These are phyloP conservation scores for Drosophila lacteicornis DNA, from an alignment of 1,140 invertebrate genomes.

Conservation along the genomic window DNA sequence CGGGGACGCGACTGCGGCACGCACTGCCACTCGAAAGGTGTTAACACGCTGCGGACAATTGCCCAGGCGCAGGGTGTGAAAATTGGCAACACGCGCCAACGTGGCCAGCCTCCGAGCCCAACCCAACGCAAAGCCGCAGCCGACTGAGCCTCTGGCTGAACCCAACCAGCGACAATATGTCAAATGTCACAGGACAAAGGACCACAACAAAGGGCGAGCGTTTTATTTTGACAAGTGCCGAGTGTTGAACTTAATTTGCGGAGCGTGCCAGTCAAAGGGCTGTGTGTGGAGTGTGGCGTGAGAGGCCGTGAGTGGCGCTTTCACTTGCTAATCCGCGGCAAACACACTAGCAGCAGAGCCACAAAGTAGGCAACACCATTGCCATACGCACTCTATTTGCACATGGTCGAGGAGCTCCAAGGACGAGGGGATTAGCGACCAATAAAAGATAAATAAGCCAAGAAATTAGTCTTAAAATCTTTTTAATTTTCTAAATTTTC, in stretches of 20 bases:
- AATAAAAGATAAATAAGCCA: slow-evolving; percentile 59
- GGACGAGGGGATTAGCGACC: slow-evolving; percentile 44
- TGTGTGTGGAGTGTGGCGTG: slow-evolving; percentile 4
- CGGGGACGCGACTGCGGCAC: slow-evolving; percentile 39
- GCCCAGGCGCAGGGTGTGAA: slow-evolving; percentile 78
- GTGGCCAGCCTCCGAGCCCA: slow-evolving; percentile 22
- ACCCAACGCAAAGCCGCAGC: slow-evolving; percentile 28
- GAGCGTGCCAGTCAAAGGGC: slow-evolving; percentile 66
- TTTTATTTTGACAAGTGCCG: slow-evolving; percentile 84
- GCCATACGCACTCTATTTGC: slow-evolving; percentile 56
- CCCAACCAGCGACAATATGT: slow-evolving; percentile 76
- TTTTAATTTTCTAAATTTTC: too few species aligned
- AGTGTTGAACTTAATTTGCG: slow-evolving; percentile 78
- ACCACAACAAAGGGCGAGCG: slow-evolving; percentile 38
- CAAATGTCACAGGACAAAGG: slow-evolving; percentile 79
- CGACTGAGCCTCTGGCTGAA: slow-evolving; percentile 15
- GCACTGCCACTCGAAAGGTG: slow-evolving; percentile 68
- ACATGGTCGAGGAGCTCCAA: slow-evolving; percentile 12
- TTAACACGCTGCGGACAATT: slow-evolving; percentile 81
- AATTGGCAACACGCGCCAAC: slow-evolving; percentile 80
- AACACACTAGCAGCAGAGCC: slow-evolving; percentile 48
- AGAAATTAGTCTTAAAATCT: not conserved
- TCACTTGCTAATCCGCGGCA: slow-evolving; percentile 70
- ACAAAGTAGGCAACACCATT: slow-evolving; percentile 58
- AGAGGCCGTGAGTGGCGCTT: slow-evolving; percentile 43